phyloP scores from a whole-genome alignment of 2,113 vertebrate species.

The Prinia subflava region DNA sequence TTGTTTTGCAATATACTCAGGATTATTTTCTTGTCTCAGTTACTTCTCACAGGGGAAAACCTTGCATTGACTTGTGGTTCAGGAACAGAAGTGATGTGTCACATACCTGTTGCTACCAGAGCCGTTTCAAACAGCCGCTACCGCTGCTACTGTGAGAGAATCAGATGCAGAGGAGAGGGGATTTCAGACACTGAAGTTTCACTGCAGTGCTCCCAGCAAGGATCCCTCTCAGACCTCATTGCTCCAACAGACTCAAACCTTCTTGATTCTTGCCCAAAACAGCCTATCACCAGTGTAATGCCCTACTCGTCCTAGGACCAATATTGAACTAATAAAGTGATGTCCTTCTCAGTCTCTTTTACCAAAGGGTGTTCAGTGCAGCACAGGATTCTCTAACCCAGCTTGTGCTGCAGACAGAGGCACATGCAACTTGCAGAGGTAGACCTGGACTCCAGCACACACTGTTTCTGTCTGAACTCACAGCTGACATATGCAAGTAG shows the following conservation, averaged over 20 bases:
- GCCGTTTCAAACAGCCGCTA: not conserved
- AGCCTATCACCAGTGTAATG: fast-evolving
- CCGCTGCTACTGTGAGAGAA: not conserved
- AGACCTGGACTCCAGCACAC: not conserved
- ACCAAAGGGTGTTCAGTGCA: not conserved
- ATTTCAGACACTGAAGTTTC: not conserved
- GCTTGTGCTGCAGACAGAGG: not conserved
- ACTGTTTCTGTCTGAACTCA: not conserved
- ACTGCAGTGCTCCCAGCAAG: fast-evolving
- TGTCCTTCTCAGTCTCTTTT: not conserved
- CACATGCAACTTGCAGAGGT: fast-evolving
- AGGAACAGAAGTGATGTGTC: not conserved
- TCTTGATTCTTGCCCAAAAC: not conserved
- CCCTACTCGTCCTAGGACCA: not conserved
- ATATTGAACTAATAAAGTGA: not conserved
- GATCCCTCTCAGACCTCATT: not conserved
- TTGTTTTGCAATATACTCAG: not conserved
- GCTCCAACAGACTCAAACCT: not conserved
- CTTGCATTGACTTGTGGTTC: not conserved
- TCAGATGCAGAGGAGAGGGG: not conserved
- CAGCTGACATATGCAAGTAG: not conserved
- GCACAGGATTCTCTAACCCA: not conserved
- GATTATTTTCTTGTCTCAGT: not conserved
- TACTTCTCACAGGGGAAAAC: not conserved
- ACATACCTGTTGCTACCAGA: not conserved